These are phyloP conservation scores for Pheosia gnoma DNA, from an alignment of 2,888 invertebrate genomes.

Conservation along the genomic window DNA sequence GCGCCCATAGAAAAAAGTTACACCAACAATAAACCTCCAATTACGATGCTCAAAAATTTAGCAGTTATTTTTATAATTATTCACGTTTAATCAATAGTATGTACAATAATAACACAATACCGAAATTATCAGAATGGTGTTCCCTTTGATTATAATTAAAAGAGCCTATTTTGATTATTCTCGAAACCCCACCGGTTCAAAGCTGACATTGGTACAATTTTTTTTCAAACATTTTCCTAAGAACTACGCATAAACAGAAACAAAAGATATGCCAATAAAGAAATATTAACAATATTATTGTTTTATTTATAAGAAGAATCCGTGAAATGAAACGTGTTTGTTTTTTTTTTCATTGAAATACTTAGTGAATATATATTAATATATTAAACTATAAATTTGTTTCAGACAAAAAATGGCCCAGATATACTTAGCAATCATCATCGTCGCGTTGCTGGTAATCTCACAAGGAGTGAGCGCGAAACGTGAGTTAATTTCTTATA, in stretches of 20 bases:
- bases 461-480: slow-evolving; percentile 71
- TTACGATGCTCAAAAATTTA: no score
- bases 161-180: slow-evolving; percentile 28
- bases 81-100: background rate
- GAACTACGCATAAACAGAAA: slow-evolving; percentile 6
- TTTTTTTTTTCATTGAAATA: background rate
- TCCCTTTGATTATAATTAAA: slow-evolving; percentile 31
- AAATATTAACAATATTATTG: background rate
- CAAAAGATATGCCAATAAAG: background rate
- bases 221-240: slow-evolving; percentile 29
- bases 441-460: slow-evolving; percentile 61
- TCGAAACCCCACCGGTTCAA: slow-evolving; percentile 37
- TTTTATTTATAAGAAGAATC: background rate
- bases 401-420: slow-evolving; percentile 64
- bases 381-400: slow-evolving; percentile 27
- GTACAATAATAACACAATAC: slow-evolving; percentile 13
- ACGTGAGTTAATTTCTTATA: slow-evolving; percentile 59
- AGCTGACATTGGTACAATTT: slow-evolving; percentile 29
- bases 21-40: no score
- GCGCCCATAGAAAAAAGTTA: no score
- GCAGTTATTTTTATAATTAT: no score
- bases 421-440: slow-evolving; percentile 55
- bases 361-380: no score
- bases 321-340: slow-evolving; percentile 2
- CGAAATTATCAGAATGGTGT: background rate